These are phyloP conservation scores for Crossocerus cetratus DNA, from an alignment of 2,888 invertebrate genomes.

Conservation along the genomic window DNA sequence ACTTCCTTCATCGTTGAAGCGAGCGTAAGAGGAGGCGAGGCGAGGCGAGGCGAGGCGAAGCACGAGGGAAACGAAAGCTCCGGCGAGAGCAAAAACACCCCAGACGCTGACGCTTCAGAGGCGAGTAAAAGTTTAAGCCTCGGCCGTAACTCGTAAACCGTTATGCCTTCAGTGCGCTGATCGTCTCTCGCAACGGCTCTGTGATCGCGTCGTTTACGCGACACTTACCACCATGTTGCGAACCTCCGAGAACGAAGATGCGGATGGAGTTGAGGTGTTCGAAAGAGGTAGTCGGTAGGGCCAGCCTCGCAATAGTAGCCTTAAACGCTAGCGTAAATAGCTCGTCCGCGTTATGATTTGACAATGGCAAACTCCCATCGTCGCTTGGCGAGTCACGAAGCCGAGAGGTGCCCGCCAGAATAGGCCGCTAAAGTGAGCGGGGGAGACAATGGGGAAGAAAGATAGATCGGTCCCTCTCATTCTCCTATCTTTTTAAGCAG, in stretches of 20 bases:
- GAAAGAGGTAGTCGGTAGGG: slow-evolving; percentile 18
- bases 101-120: slow-evolving; percentile 69
- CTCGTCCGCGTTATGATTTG: slow-evolving; percentile 9
- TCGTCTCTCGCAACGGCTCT: slow-evolving; percentile 63
- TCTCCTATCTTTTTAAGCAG: neutral
- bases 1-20: slow-evolving; percentile 2
- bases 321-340: slow-evolving; percentile 24
- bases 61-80: neutral
- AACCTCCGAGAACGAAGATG: slow-evolving; percentile 21
- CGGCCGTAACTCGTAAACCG: slow-evolving; percentile 66
- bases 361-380: neutral
- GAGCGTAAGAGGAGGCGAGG: neutral
- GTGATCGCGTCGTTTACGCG: slow-evolving; percentile 65
- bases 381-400: neutral
- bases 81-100: slow-evolving; percentile 60
- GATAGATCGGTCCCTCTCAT: too few relatives aligned
- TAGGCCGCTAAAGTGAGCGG: neutral
- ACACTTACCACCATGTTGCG: slow-evolving; percentile 44
- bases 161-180: slow-evolving; percentile 67
- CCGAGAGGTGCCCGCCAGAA: neutral
- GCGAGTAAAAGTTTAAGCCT: slow-evolving; percentile 71
- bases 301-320: slow-evolving; percentile 19
- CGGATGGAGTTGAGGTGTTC: slow-evolving; percentile 20
- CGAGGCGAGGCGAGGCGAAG: neutral
- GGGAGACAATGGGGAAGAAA: too few relatives aligned